Base-by-base conservation (phyloP, 2,888 invertebrate genomes). In the Ophion costatus region DNA sequence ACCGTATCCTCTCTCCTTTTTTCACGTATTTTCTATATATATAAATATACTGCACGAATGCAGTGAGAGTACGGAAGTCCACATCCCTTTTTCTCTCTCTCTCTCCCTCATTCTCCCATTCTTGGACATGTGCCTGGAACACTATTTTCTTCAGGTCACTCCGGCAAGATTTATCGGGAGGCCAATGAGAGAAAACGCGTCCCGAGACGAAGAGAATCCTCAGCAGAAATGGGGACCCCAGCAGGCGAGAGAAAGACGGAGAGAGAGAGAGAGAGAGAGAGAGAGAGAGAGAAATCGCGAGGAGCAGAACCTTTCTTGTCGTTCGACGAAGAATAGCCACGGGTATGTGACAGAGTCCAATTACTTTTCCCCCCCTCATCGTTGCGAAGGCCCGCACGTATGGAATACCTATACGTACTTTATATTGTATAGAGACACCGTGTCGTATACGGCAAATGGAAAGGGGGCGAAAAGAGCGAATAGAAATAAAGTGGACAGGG, bases 111-210 rank as follows among this genome's bases (percentile, higher is more conserved):
- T 63, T 64, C 17, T 51, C 64, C 22, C 24, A 33, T 64, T 69
- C 57, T 51, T 61, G 76, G 80, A 82, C 80, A 76, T 74, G 80
- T 74, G 69, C 80, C 74, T 56, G 70, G 77, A 77, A 75, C 80
- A 69, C 80, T 82, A 85, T 85, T 85, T 85, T 85, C 80, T 78
- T 85, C 80, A 70, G 85, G 85, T 85, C 85, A 83, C 83, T 80
- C 81, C 38, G 77, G 56, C 88, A 89, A 91, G 90, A 92, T 92
- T 92, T 92, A 92, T 92, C 91, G 90, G 85, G 75, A 88, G 88
- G 86, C 90, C 90, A 88, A 89, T 88, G 89, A 89, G 88, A 87
- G 79, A 78, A 87, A 87, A 83, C 63, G 76, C 69, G 64, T 29
- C 10, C 22, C 45, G 74, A 29, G 67, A 57, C 51, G 74, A 84